Percentiles rank a stretch among this genome's conserved stretches.
Evolutionary conservation across 2,797 vertebrate genomes (phyloP).

Genomic region (Onychomys torridus): DNA sequence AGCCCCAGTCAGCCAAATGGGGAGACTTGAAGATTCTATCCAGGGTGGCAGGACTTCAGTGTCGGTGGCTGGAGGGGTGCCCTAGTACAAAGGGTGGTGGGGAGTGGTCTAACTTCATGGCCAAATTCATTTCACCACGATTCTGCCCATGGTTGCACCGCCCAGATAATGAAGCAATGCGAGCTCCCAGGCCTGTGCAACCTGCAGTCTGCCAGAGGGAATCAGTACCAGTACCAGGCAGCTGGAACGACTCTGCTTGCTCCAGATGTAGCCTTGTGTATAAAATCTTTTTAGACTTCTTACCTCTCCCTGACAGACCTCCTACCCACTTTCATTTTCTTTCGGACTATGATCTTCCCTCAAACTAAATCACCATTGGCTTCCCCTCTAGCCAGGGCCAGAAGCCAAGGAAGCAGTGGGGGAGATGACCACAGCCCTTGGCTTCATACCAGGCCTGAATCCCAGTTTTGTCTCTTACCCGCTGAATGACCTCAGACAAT

Average conservation of each 20-base stretch:
- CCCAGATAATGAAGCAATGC: not conserved
- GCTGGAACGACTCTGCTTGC: not conserved
- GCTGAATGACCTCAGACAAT: not conserved
- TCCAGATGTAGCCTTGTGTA: not conserved
- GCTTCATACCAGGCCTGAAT: conserved; percentile 9
- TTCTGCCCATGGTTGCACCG: not conserved
- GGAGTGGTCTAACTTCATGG: not conserved
- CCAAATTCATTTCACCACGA: conserved; percentile 14
- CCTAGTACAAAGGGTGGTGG: not conserved
- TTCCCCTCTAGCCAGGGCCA: not conserved
- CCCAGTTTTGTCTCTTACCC: not conserved
- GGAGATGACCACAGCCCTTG: not conserved
- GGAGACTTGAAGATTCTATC: not conserved
- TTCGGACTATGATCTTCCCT: conserved; percentile 4
- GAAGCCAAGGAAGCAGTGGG: not conserved
- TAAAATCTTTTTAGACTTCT: not conserved
- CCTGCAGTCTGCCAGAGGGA: not conserved
- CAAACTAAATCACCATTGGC: not conserved
- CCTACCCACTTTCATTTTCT: not conserved
- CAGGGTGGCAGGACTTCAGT: not conserved
- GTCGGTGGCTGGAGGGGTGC: not conserved
- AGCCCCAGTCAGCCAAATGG: not conserved
- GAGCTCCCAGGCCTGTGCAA: not conserved
- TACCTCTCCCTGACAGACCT: not conserved
- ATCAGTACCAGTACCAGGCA: not conserved